A percentile compares a stretch with the other conserved stretches of the same genome.
Conservation (phyloP, 2,797 vertebrate species). For the Paramormyrops hopkinsi region DNA sequence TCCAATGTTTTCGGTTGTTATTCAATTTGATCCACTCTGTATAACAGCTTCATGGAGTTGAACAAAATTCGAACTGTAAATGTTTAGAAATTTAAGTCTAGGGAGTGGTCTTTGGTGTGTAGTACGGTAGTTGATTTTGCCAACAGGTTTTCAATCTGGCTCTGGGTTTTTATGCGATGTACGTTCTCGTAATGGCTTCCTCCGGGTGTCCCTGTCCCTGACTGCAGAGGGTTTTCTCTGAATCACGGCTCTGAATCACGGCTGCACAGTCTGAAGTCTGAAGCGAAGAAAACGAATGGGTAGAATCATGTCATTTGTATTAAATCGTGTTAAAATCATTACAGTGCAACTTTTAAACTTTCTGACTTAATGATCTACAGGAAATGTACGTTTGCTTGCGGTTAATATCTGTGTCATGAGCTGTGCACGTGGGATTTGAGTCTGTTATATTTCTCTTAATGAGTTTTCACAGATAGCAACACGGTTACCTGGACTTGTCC, state of each 20-base stretch:
- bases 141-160: background rate
- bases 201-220: background rate
- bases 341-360: background rate
- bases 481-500: background rate
- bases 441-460: background rate
- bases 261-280: background rate
- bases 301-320: background rate
- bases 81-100: conserved; percentile 32
- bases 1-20: background rate
- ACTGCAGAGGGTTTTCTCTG: background rate
- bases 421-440: background rate
- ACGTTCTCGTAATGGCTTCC: background rate
- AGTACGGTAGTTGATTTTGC: background rate
- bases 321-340: background rate
- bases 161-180: background rate
- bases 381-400: background rate
- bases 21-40: background rate
- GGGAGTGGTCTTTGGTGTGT: conserved; percentile 13
- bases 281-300: background rate
- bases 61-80: conserved; percentile 14
- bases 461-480: background rate
- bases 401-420: background rate
- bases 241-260: background rate
- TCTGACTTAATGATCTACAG: background rate
- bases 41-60: background rate